These are phyloP conservation scores for Chelonia mydas DNA, from an alignment of 2,797 vertebrate species.

Conservation along the genomic window DNA sequence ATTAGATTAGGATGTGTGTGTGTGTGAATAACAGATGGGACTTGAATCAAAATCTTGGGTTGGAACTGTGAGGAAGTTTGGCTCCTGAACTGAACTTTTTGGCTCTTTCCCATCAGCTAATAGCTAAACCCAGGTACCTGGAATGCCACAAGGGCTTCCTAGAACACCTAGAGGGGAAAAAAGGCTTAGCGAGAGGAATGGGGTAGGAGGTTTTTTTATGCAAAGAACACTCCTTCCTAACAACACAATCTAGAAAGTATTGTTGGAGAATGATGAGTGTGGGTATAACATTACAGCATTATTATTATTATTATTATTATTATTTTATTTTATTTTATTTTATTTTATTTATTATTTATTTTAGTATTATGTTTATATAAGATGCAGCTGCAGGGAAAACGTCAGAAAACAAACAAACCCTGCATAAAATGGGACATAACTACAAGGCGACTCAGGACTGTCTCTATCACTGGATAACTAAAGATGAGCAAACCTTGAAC, in stretches of 20 bases:
- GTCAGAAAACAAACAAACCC: conserved; percentile 18
- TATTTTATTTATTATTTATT: too few relatives aligned
- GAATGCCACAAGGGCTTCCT: neutral
- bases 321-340: too few relatives aligned
- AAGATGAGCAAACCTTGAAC: conserved; percentile 12
- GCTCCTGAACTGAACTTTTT: neutral
- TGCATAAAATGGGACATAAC: neutral
- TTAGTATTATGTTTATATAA: too few relatives aligned
- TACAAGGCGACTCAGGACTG: neutral
- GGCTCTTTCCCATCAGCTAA: neutral
- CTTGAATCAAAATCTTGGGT: neutral
- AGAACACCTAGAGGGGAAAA: neutral
- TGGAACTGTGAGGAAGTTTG: neutral
- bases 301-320: too few relatives aligned
- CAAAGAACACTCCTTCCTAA: too few relatives aligned
- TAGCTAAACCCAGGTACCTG: neutral
- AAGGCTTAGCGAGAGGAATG: too few relatives aligned
- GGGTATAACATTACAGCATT: too few relatives aligned
- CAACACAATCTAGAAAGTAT: too few relatives aligned
- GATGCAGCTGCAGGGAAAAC: neutral
- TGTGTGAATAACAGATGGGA: too few relatives aligned
- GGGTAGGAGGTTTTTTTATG: too few relatives aligned
- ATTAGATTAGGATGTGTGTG: too few relatives aligned
- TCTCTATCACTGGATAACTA: neutral
- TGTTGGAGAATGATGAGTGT: too few relatives aligned